These are phyloP conservation scores for Drosophila parabipectinata DNA, from an alignment of 1,140 invertebrate genomes.

Conservation along the genomic window DNA sequence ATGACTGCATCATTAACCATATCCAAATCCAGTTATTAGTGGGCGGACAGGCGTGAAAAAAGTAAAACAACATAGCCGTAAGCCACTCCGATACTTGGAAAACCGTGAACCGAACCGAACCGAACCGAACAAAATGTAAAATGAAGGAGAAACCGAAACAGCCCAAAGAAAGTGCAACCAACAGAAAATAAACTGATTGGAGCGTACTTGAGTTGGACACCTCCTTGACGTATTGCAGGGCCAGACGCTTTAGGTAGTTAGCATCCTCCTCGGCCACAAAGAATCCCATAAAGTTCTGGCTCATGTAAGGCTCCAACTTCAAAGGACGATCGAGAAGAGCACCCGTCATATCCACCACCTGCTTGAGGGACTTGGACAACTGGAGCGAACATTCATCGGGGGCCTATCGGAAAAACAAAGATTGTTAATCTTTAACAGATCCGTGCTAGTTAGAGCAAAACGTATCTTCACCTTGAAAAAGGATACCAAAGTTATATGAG, in stretches of 20 bases:
- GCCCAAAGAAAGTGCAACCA: slow-evolving; percentile 57
- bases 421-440: neutral
- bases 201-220: slow-evolving; percentile 89
- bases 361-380: slow-evolving; percentile 88
- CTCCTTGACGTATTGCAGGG: slow-evolving; percentile 91
- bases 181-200: slow-evolving; percentile 24
- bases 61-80: slow-evolving; percentile 66
- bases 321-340: slow-evolving; percentile 87
- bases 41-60: slow-evolving; percentile 57
- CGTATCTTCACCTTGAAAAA: slow-evolving; percentile 90
- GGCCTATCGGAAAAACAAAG: slow-evolving; percentile 85
- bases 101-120: slow-evolving; percentile 43
- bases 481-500: slow-evolving; percentile 94
- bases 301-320: slow-evolving; percentile 91
- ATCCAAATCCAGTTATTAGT: slow-evolving; percentile 50
- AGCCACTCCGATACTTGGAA: slow-evolving; percentile 63
- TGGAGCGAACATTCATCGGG: slow-evolving; percentile 89
- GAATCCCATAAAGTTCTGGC: slow-evolving; percentile 94
- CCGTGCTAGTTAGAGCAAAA: too few species aligned
- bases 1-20: slow-evolving; percentile 68
- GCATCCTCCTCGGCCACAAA: slow-evolving; percentile 92
- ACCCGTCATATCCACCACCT: slow-evolving; percentile 88
- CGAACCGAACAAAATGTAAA: slow-evolving; percentile 45
- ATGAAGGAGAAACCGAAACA: slow-evolving; percentile 41
- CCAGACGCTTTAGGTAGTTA: slow-evolving; percentile 90